phyloP scores from a whole-genome alignment of 2,888 invertebrate genomes.

The Octodonta nipae region DNA sequence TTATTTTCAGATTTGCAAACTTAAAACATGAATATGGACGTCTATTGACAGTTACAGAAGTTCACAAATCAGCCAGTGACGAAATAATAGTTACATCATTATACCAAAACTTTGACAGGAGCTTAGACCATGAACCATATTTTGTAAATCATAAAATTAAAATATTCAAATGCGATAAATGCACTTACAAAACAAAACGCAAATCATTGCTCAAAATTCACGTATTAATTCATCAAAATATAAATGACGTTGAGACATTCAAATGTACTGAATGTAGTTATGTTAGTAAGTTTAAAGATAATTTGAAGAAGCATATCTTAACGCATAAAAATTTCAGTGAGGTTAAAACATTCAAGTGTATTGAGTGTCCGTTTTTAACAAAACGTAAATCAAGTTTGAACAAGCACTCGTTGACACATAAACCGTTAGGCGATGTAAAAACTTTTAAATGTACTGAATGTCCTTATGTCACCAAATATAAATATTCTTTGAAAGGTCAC shows the following conservation, averaged over 20 bases:
- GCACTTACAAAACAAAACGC: background rate
- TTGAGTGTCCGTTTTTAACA: background rate
- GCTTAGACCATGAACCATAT: too few relatives aligned
- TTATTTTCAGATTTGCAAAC: too few relatives aligned
- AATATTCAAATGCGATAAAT: background rate
- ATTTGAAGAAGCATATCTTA: too few relatives aligned
- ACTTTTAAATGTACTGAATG: background rate
- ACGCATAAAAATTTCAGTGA: too few relatives aligned
- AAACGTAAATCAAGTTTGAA: background rate
- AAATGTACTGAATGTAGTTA: background rate
- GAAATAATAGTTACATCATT: too few relatives aligned
- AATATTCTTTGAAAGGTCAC: background rate
- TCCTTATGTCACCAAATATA: background rate
- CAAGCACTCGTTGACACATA: background rate
- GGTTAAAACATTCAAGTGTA: background rate
- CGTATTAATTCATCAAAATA: background rate
- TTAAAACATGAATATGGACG: too few relatives aligned
- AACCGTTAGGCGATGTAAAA: too few relatives aligned
- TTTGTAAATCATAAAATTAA: too few relatives aligned
- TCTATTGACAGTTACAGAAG: too few relatives aligned
- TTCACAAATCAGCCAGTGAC: too few relatives aligned
- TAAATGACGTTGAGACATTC: too few relatives aligned
- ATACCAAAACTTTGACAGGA: too few relatives aligned
- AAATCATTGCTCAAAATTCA: background rate
- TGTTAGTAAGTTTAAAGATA: background rate